Percentiles rank a stretch among this genome's conserved stretches.
Evolutionary conservation across 2,113 vertebrate species (phyloP).

Genomic region (Paralichthys olivaceus): DNA sequence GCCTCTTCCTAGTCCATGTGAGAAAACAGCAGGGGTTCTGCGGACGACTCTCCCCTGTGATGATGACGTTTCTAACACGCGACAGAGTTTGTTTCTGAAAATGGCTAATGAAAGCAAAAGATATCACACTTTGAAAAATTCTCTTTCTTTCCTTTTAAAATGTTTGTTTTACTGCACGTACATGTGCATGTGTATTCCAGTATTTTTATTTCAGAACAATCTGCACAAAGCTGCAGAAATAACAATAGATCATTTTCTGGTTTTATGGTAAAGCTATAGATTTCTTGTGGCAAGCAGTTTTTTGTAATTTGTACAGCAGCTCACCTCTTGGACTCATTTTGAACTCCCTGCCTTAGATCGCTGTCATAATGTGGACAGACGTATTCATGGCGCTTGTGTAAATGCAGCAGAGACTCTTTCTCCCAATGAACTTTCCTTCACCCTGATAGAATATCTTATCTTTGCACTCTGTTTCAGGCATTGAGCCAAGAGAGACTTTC

Average conservation of each 20-base stretch:
- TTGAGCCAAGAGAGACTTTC: constrained; percentile 63
- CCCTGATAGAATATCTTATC: constrained; percentile 75
- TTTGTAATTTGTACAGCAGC: constrained; percentile 23
- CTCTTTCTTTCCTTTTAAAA: background rate
- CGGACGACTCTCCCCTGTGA: no score
- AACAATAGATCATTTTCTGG: constrained; percentile 4
- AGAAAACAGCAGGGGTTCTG: no score
- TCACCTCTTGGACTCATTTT: constrained; percentile 54
- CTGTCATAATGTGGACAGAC: constrained; percentile 49
- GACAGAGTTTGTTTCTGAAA: no score
- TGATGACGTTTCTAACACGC: no score
- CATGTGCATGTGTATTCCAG: constrained; percentile 15
- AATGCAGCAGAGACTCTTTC: constrained; percentile 45
- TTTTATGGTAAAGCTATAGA: constrained; percentile 5
- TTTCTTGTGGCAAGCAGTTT: constrained; percentile 10
- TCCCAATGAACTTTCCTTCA: constrained; percentile 72
- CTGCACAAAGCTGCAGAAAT: constrained; percentile 1
- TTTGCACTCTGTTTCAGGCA: constrained; percentile 62
- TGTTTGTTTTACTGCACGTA: constrained; percentile 2
- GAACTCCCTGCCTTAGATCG: constrained; percentile 52
- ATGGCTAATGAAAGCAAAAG: background rate
- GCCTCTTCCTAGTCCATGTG: no score
- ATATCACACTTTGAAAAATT: background rate
- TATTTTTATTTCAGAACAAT: constrained; percentile 15
- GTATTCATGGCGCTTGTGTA: constrained; percentile 40